A percentile compares a stretch with the other conserved stretches of the same genome.
phyloP scores from a whole-genome alignment of 1,140 invertebrate species.

The Platyura marginata region DNA sequence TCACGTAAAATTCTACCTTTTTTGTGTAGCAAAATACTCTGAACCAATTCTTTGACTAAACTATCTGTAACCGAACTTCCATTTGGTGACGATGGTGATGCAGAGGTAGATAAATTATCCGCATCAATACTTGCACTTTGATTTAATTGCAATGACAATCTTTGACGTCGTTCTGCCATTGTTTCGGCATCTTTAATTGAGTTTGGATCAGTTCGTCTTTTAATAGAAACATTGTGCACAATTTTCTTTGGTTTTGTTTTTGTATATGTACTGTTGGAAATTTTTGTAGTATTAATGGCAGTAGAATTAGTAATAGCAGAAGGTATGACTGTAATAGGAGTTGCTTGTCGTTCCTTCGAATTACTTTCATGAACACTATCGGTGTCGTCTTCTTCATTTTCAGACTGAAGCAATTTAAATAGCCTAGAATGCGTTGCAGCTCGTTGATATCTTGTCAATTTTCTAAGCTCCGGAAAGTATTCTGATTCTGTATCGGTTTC shows the following conservation, averaged over 20 bases:
- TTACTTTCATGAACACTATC: constrained; percentile 14
- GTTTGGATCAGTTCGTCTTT: constrained; percentile 16
- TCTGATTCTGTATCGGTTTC: constrained; percentile 43
- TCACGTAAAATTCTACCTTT: constrained; percentile 30
- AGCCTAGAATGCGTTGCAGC: constrained; percentile 52
- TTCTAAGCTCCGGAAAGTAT: constrained; percentile 30
- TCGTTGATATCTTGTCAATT: constrained; percentile 38
- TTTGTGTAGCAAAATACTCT: constrained; percentile 30
- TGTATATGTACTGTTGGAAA: constrained; percentile 17
- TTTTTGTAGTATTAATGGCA: constrained; percentile 26
- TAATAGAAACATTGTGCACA: constrained; percentile 22
- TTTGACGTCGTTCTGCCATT: constrained; percentile 16
- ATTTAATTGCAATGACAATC: constrained; percentile 23
- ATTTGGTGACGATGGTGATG: constrained; percentile 29
- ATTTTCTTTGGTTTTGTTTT: constrained; percentile 15
- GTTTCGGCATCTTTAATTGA: constrained; percentile 15
- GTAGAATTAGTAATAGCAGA: too few species aligned
- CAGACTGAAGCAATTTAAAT: constrained; percentile 43
- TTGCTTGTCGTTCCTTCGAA: constrained; percentile 7
- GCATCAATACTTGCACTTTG: constrained; percentile 22
- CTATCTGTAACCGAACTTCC: constrained; percentile 27
- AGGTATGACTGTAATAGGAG: constrained; percentile 14
- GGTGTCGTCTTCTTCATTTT: constrained; percentile 25
- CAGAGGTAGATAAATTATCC: constrained; percentile 28
- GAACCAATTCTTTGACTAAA: constrained; percentile 33